Base-by-base conservation (phyloP, 1,140 invertebrate species). In the Oedothorax gibbosus region DNA sequence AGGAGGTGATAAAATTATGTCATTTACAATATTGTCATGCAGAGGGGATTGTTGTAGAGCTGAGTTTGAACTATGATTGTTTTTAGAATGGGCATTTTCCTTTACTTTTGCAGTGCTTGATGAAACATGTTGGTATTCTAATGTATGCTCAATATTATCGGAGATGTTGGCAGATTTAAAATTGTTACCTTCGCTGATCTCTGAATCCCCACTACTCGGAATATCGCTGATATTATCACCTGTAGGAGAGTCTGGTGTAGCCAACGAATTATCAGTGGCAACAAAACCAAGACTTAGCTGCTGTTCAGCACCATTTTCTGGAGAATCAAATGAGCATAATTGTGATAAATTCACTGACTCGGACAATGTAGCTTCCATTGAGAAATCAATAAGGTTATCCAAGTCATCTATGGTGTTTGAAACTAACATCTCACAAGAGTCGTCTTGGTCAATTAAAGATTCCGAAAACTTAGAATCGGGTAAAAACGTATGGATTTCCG, bases 191-290 rank as follows among this genome's bases (percentile, higher is more conserved):
- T 54, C 79, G 65, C 53, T 57, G 11, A 21, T 71, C 5, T 66
- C 81, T 15, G 81, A 84, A 7, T 73, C 76, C 5, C 5, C 77
- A 75, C 78, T 86, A 21, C 85, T 86, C 2, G 85, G 86, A 57
- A 86, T 79, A 11, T 86, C 86, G 15, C 83, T 85, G 8, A 86
- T 54, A 66, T 79, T 85, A 15, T 76, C 86, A 6, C 85, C 81
- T 57, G 86, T 86, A 5, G 81, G 86, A 18, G 86, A 86, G 12
- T 86, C 86, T 0, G 86, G 86, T 7, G 86, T 86, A n/a, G 49
- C 50, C 15, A 85, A 76, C 7, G 72, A 73, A 81, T 54, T 73
- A 68, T 86, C 77, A 20, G n/a, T 51, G 11, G 50, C n/a, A 64
- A 57, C 51, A 7, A 64, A 20, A 65, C 79, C 72, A 15, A 54